Conservation (phyloP, 2,113 vertebrate genomes). For the Eleginops maclovinus region DNA sequence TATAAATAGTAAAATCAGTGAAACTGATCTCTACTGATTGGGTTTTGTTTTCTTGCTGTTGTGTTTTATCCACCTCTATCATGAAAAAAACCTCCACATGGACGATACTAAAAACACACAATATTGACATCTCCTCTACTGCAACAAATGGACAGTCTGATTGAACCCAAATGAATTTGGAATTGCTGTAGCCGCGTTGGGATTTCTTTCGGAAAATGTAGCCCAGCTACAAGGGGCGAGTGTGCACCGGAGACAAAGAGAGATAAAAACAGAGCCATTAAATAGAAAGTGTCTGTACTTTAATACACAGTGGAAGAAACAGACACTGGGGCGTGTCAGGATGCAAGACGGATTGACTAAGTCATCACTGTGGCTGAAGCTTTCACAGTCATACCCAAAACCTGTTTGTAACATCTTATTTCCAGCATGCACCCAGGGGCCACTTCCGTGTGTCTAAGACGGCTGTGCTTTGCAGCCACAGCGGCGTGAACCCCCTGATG, state of each 20-base stretch:
- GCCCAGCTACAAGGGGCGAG: constrained; percentile 11
- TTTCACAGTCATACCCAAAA: constrained; percentile 58
- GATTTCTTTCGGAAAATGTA: constrained; percentile 46
- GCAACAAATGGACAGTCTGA: constrained; percentile 45
- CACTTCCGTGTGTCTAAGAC: constrained; percentile 65
- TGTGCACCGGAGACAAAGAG: constrained; percentile 20
- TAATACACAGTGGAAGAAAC: constrained; percentile 46
- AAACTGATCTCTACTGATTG: constrained; percentile 19
- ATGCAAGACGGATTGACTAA: constrained; percentile 51
- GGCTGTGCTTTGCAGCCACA: constrained; percentile 63
- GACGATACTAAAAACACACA: constrained; percentile 33
- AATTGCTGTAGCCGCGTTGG: constrained; percentile 29
- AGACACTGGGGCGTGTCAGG: constrained; percentile 38
- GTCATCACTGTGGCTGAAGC: constrained; percentile 43
- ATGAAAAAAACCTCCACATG: constrained; percentile 30
- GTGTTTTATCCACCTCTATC: constrained; percentile 16
- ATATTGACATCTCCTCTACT: constrained; percentile 29
- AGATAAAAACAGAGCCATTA: constrained; percentile 44
- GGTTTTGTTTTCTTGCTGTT: constrained; percentile 1
- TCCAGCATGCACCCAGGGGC: constrained; percentile 63
- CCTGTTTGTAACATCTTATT: constrained; percentile 76
- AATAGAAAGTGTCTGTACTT: constrained; percentile 44
- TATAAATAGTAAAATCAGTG: no score
- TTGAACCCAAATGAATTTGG: constrained; percentile 54
- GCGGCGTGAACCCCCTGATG: constrained; percentile 68